phyloP scores from a whole-genome alignment of 2,888 invertebrate genomes.

The Dicranocentrus wangi region DNA sequence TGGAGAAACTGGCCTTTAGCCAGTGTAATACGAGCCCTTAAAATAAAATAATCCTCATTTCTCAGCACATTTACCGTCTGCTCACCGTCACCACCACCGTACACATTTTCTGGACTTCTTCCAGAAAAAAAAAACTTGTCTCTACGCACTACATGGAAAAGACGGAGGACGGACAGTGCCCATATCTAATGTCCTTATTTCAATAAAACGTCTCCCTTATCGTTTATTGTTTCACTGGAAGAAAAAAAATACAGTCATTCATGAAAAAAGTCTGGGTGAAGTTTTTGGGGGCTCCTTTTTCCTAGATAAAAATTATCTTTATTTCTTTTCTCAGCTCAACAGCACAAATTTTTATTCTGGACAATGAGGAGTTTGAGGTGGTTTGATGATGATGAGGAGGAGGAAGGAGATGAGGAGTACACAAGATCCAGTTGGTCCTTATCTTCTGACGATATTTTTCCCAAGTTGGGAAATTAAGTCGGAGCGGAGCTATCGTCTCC shows the following conservation, averaged over 20 bases:
- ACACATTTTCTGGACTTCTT: not conserved
- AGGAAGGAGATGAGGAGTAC: too few relatives aligned
- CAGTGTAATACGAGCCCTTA: conserved; percentile 54
- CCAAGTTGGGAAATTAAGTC: conserved; percentile 46
- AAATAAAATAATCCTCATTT: conserved; percentile 12
- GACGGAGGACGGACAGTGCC: too few relatives aligned
- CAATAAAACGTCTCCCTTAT: conserved; percentile 51
- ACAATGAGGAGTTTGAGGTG: not conserved
- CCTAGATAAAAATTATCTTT: conserved; percentile 58
- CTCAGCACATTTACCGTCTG: conserved; percentile 47
- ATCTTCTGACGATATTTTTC: conserved; percentile 27
- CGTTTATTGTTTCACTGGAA: conserved; percentile 50
- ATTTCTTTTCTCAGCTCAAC: conserved; percentile 42
- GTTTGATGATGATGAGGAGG: too few relatives aligned
- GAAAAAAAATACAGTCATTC: conserved; percentile 42
- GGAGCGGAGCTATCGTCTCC: conserved; percentile 33
- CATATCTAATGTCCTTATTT: conserved; percentile 55
- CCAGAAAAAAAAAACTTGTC: not conserved
- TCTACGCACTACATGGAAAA: too few relatives aligned
- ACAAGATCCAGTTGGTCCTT: conserved; percentile 13
- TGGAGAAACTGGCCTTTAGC: conserved; percentile 23
- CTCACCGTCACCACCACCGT: conserved; percentile 10
- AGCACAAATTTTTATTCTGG: conserved; percentile 42
- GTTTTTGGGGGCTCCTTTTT: conserved; percentile 2
- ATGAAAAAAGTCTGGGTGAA: conserved; percentile 32